Base-by-base conservation (phyloP, 2,888 invertebrate species). In the Gymnoscelis rufifasciata region DNA sequence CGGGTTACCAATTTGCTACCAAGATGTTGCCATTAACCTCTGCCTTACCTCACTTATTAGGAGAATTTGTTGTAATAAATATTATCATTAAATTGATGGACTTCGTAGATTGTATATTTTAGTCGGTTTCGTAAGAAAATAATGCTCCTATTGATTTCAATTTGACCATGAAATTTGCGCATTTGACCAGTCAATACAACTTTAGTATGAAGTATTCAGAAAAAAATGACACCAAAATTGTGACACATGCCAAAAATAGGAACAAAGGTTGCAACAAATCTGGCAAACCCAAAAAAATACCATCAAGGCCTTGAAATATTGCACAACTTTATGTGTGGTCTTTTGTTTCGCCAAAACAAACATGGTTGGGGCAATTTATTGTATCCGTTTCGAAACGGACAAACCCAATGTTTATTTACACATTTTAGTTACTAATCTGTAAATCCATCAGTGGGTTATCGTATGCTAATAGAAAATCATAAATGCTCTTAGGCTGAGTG, bases 1-100 rank as follows among this genome's bases (percentile, higher is more conserved):
- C 76, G 59, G 54, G 67, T 83, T 83, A 79, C 83, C 83, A 83
- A 83, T 83, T 83, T 81, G 64, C 62, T 48, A 60, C 62, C 57
- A 70, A 68, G 70, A 66, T 65, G 61, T 60, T 55, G 46, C 62
- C 71, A 68, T 65, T 68, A 68, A 35, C 45, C 50, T 50, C 42
- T 35, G 35, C 38, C 38, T 49, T 41, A 29, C 41, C 41, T 29
- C 31, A 41, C 30, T 44, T 49, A 41, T 44, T 38, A 43, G 30
- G 11, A 44, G 28, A 39, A 33, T 36, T 10, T 42, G 19, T 10
- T 19, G 11, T 35, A 19, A 19, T 19, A 35, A 13, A 30, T 30
- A 33, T 33, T 15, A 33, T 33, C 19, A 26, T 26, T 7, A 26
- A 26, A 26, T 33, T 33, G 5, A n/a, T n/a, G n/a, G n/a, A n/a